Base-by-base conservation (phyloP, 2,797 vertebrate species). In the Hyperoplus immaculatus region DNA sequence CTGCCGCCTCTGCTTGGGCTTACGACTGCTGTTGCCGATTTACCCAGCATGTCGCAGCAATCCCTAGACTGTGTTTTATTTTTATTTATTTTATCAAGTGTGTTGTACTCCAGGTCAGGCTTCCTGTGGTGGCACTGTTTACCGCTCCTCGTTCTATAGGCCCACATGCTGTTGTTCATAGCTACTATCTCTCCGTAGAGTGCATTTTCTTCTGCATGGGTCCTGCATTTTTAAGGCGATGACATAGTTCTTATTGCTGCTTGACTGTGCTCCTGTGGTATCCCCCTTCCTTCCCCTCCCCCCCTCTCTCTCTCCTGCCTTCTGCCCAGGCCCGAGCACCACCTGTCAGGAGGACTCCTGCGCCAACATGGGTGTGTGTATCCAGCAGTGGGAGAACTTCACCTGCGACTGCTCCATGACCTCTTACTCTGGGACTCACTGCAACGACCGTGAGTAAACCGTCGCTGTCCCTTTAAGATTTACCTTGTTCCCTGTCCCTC, bases 311-410 rank as follows among this genome's bases (percentile, higher is more conserved):
- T 42, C 42, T 42, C 47, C 47, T 9, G 0, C 49, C 60, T 49
- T 29, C 36, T 41, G 53, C 29, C 29, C 84, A 99, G 98, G 98
- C 69, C 97, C 98, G 0, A 98, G 97, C 72, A 99, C 97, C 6
- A 98, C 97, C 65, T 99, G 98, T 82, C 98, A 99, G 90, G 98
- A 99, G 88, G 98, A 99, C 90, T 99, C 98, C 0, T 99, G 98
- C 11, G 96, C 96, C 0, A 99, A 99, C 93, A 97, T 98, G 89
- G 98, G 98, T 0, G 96, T 99, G 81, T 99, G 98, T 70, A 99
- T 99, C 86, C 98, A 99, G 86, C 97, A 98, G 18, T 99, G 98
- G 97, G 98, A 99, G 93, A 98, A 98, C 71, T 99, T 97, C 89
- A 98, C 97, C 0, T 99, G 98, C 0, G 98, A 99, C 88, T 99